A percentile compares a stretch with the other conserved stretches of the same genome.
Conservation (phyloP, 2,888 invertebrate genomes). For the Hydraecia micacea region DNA sequence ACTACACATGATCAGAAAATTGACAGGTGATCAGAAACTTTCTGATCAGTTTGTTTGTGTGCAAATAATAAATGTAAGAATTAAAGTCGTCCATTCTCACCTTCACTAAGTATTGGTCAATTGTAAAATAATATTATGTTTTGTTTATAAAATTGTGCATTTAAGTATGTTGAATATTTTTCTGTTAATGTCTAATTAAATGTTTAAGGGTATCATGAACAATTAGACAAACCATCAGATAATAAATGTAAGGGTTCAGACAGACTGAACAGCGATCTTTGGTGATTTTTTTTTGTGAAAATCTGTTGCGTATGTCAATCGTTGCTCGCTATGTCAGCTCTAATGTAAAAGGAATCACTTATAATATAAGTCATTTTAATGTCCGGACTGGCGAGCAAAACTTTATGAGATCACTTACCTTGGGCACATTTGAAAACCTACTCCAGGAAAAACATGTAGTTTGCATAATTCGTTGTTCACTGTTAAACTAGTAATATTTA, state of each 20-base stretch:
- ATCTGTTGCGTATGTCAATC: background rate
- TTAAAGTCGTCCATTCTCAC: constrained; percentile 27
- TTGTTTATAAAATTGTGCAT: constrained; percentile 31
- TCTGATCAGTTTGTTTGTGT: constrained; percentile 27
- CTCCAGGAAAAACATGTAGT: background rate
- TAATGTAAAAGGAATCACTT: background rate
- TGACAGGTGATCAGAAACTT: constrained; percentile 1
- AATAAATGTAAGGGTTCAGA: constrained; percentile 15
- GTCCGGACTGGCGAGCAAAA: background rate
- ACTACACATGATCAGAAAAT: constrained; percentile 18
- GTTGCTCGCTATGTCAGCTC: background rate
- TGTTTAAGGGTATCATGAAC: constrained; percentile 13
- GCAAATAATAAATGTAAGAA: constrained; percentile 26
- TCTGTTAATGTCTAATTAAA: constrained; percentile 3
- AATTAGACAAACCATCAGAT: constrained; percentile 3
- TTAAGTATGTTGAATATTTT: constrained; percentile 11
- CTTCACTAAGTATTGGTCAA: constrained; percentile 25
- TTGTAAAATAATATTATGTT: constrained; percentile 24
- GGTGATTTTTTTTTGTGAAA: background rate
- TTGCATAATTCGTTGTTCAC: constrained; percentile 8
- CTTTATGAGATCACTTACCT: background rate
- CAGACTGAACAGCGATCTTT: background rate
- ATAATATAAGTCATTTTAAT: background rate
- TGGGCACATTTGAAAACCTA: background rate
- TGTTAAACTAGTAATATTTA: constrained; percentile 3